A percentile compares a stretch with the other conserved stretches of the same genome.
Conservation (phyloP, 2,113 vertebrate genomes). For the Xyrauchen texanus region DNA sequence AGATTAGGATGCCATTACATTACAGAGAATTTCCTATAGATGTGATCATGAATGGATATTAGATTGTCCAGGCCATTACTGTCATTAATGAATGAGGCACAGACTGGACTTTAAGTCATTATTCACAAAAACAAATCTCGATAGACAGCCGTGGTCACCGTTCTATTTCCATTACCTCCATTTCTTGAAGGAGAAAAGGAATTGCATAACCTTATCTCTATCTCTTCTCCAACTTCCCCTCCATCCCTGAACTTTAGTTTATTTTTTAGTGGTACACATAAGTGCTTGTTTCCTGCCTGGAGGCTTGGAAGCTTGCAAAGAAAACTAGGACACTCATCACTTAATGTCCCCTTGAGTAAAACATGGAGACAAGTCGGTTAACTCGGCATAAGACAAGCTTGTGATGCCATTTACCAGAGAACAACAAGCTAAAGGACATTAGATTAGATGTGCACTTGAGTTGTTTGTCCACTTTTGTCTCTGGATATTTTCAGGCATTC, state of each 20-base stretch:
- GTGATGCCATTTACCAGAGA: not conserved
- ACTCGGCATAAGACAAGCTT: not conserved
- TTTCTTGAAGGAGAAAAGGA: too few species aligned
- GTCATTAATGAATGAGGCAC: too few species aligned
- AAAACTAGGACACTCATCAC: not conserved
- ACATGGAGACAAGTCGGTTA: not conserved
- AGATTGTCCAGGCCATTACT: too few species aligned
- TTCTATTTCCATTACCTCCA: too few species aligned
- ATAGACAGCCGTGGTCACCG: too few species aligned
- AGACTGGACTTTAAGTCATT: too few species aligned
- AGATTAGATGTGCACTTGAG: not conserved
- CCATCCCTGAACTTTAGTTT: not conserved
- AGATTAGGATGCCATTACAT: too few species aligned
- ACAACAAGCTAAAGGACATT: conserved; percentile 22
- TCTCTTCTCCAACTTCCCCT: not conserved
- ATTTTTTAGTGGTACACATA: not conserved
- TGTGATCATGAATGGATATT: too few species aligned
- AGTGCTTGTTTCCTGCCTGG: conserved; percentile 5
- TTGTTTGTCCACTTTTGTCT: not conserved
- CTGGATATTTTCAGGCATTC: not conserved
- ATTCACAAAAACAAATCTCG: too few species aligned
- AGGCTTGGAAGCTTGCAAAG: not conserved
- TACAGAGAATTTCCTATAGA: too few species aligned
- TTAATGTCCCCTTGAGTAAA: not conserved
- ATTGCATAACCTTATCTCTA: too few species aligned